A percentile compares a stretch with the other conserved stretches of the same genome.
phyloP scores from a whole-genome alignment of 2,113 vertebrate species.

The Petroica traversi region DNA sequence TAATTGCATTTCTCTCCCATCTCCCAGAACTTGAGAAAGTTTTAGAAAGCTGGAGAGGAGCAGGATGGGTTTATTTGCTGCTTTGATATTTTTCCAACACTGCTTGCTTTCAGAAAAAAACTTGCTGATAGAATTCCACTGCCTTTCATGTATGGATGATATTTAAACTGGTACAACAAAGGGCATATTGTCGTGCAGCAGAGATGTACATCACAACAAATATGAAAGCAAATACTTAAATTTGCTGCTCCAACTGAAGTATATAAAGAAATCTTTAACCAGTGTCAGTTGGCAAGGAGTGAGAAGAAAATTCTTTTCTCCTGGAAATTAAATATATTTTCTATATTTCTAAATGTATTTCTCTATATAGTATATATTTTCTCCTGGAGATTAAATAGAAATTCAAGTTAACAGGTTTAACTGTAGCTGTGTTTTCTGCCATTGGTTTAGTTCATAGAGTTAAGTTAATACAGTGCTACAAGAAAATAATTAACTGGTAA shows the following conservation, averaged over 20 bases:
- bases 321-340: neutral
- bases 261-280: neutral
- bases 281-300: neutral
- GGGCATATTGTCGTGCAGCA: neutral
- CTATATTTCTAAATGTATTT: too few species aligned
- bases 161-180: neutral
- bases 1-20: conserved; percentile 63
- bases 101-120: neutral
- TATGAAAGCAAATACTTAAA: neutral
- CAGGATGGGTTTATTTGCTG: neutral
- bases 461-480: neutral
- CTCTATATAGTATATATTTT: neutral
- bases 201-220: neutral
- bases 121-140: neutral
- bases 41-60: conserved; percentile 25
- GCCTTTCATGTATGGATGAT: neutral
- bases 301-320: neutral
- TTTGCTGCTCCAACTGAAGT: neutral
- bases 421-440: neutral
- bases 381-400: neutral
- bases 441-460: neutral
- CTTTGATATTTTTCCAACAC: neutral
- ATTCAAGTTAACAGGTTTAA: neutral
- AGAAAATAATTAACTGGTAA: neutral
- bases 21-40: conserved; percentile 54